These are phyloP conservation scores for Metopolophium dirhodum DNA, from an alignment of 1,140 invertebrate species.

Conservation along the genomic window DNA sequence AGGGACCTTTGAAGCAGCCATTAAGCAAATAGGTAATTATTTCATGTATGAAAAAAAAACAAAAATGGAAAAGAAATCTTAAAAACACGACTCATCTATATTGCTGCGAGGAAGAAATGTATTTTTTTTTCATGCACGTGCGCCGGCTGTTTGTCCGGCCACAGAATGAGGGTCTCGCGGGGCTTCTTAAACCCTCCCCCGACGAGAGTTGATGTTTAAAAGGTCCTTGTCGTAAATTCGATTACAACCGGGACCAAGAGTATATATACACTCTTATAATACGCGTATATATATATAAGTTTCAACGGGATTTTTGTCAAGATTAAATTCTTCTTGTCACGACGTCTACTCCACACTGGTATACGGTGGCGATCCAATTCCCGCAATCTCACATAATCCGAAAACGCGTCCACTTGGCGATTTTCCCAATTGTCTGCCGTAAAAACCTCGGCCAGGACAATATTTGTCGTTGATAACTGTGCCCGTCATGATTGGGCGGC, in stretches of 20 bases:
- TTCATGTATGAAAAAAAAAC: background rate
- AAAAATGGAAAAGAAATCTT: background rate
- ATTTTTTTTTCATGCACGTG: background rate
- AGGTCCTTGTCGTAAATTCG: constrained; percentile 55
- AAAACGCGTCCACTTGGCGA: constrained; percentile 52
- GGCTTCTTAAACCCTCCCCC: constrained; percentile 45
- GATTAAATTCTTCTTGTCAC: constrained; percentile 56
- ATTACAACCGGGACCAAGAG: constrained; percentile 7
- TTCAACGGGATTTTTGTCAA: constrained; percentile 50
- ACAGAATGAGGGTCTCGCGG: constrained; percentile 20
- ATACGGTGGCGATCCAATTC: constrained; percentile 32
- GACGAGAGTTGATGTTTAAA: constrained; percentile 15
- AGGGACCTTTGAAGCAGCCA: background rate
- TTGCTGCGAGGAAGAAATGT: background rate
- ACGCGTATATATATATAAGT: background rate
- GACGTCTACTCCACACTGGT: background rate
- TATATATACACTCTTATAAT: background rate
- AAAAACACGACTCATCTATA: background rate
- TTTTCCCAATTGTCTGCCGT: constrained; percentile 55
- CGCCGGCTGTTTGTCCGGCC: background rate
- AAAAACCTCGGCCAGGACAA: constrained; percentile 52
- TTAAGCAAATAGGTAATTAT: background rate
- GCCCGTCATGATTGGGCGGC: constrained; percentile 35
- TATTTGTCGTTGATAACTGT: constrained; percentile 49
- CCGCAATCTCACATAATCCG: constrained; percentile 52